These are phyloP conservation scores for Drosophila percnosoma DNA, from an alignment of 2,888 invertebrate genomes.

Conservation along the genomic window DNA sequence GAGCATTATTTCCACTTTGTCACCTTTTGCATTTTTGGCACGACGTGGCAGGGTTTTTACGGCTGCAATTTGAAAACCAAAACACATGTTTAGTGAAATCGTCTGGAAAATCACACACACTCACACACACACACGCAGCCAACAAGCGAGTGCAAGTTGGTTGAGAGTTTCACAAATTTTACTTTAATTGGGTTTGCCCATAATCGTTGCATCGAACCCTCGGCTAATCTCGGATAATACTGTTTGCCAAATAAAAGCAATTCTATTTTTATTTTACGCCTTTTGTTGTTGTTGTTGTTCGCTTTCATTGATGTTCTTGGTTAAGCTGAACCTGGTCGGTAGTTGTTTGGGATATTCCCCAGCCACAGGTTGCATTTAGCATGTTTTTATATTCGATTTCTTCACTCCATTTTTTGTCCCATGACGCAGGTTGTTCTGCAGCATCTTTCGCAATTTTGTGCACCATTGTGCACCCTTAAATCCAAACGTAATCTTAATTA, in stretches of 20 bases:
- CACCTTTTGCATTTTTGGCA: conserved; percentile 68
- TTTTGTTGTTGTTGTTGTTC: conserved; percentile 25
- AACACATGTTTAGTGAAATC: conserved; percentile 79
- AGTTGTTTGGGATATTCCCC: conserved; percentile 12
- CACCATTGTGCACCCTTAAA: conserved; percentile 2
- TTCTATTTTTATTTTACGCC: conserved; percentile 69
- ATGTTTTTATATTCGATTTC: background rate
- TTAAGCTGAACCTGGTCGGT: background rate
- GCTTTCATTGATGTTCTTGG: conserved; percentile 54
- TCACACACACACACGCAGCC: conserved; percentile 12
- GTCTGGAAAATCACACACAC: conserved; percentile 73
- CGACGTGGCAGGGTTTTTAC: conserved; percentile 64
- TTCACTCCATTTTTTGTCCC: background rate
- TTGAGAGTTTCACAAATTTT: conserved; percentile 54
- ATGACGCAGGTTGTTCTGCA: conserved; percentile 29
- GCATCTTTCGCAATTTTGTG: conserved; percentile 37
- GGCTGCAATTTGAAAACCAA: conserved; percentile 72
- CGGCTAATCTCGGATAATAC: conserved; percentile 83
- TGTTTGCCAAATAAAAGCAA: conserved; percentile 82
- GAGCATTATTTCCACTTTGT: conserved; percentile 81
- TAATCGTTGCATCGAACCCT: conserved; percentile 82
- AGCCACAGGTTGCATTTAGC: conserved; percentile 39
- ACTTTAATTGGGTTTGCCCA: conserved; percentile 83
- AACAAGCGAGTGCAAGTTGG: background rate
- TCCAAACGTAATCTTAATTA: conserved; percentile 34